phyloP scores from a whole-genome alignment of 2,113 vertebrate genomes.

The Vulpes lagopus region DNA sequence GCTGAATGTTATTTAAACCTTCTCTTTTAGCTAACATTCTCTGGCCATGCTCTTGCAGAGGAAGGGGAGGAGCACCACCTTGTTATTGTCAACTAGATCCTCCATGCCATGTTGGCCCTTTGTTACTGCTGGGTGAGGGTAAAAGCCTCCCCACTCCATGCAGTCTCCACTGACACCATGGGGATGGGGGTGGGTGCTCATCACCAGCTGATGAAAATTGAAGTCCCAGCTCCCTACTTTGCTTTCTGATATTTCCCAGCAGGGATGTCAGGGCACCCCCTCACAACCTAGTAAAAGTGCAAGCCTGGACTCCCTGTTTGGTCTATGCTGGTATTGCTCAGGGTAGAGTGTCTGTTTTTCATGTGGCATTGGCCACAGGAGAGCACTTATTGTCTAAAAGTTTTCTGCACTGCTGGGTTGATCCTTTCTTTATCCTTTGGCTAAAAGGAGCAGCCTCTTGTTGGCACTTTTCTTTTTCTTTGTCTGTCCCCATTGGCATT shows the following conservation, averaged over 20 bases:
- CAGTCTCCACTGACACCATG: background rate
- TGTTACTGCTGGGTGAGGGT: background rate
- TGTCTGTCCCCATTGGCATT: background rate
- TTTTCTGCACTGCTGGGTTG: background rate
- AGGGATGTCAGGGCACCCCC: background rate
- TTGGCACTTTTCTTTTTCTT: background rate
- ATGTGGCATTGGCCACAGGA: background rate
- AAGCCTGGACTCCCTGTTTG: background rate
- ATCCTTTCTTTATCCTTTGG: background rate
- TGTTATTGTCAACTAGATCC: background rate
- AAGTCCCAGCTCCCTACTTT: background rate
- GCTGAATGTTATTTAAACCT: background rate
- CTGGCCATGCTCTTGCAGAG: background rate
- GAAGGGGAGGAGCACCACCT: too few species aligned
- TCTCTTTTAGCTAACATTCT: background rate
- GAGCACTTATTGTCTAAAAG: background rate
- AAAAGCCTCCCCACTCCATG: background rate
- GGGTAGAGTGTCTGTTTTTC: background rate
- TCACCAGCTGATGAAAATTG: background rate
- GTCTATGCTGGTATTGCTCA: rapidly evolving
- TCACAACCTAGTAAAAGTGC: background rate
- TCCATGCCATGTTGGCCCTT: background rate
- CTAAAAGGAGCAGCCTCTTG: background rate
- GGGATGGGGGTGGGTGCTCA: background rate
- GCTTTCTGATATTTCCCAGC: background rate